phyloP scores from a whole-genome alignment of 2,113 vertebrate species.

The Dasyprocta punctata region DNA sequence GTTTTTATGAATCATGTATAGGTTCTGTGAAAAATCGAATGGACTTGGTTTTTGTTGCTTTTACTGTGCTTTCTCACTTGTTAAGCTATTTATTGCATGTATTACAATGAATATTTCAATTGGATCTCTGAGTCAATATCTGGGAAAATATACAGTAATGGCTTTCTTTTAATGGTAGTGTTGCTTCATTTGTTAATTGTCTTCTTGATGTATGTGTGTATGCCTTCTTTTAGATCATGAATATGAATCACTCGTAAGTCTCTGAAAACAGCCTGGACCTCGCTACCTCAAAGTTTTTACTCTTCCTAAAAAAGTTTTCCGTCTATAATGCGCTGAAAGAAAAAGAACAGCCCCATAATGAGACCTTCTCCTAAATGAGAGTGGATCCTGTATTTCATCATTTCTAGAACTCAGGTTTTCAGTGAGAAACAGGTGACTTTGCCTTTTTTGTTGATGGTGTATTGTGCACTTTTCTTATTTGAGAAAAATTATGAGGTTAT shows the following conservation, averaged over 20 bases:
- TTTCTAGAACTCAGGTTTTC: not conserved
- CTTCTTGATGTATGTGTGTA: accelerated
- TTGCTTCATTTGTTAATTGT: not conserved
- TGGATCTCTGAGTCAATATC: not conserved
- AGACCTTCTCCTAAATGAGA: accelerated
- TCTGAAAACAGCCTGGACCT: not conserved
- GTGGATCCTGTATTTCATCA: not conserved
- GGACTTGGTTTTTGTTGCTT: not conserved
- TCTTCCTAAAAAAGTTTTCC: not conserved
- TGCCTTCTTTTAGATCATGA: not conserved
- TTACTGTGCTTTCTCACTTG: not conserved
- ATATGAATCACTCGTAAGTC: not conserved
- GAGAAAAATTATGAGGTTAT: not conserved
- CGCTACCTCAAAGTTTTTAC: not conserved
- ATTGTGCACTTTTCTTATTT: not conserved
- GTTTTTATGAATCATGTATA: not conserved
- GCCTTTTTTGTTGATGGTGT: too few relatives aligned
- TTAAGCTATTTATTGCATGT: not conserved
- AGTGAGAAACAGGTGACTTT: not conserved
- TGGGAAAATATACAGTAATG: accelerated
- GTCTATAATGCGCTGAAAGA: not conserved
- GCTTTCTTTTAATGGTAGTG: not conserved
- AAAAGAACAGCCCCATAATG: not conserved
- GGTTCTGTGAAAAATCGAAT: not conserved
- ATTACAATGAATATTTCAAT: not conserved